A percentile compares a stretch with the other conserved stretches of the same genome.
Conservation (phyloP, 2,888 invertebrate genomes). For the Parnassius apollo region DNA sequence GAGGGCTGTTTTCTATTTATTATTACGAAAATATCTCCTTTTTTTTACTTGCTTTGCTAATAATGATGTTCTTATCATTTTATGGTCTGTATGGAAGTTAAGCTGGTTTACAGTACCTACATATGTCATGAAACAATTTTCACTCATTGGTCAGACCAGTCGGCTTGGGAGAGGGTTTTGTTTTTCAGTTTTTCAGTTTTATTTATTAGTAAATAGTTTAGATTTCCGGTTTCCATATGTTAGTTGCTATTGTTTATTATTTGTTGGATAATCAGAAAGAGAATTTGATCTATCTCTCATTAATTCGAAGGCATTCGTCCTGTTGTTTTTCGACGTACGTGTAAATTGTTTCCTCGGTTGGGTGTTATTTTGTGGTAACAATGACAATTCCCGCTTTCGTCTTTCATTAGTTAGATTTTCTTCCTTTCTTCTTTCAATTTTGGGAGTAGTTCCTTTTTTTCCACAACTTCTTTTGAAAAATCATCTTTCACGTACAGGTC, state of each 20-base stretch:
- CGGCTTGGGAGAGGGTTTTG: slow-evolving; percentile 27
- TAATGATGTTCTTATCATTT: no score
- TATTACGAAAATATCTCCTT: no score
- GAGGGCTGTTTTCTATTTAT: no score
- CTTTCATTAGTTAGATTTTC: slow-evolving; percentile 12
- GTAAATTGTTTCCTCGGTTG: slow-evolving; percentile 17
- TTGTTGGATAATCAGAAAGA: slow-evolving; percentile 11
- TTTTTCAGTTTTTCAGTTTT: slow-evolving; percentile 14
- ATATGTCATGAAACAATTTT: no score
- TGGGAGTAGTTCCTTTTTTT: slow-evolving; percentile 26
- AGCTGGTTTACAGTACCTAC: no score
- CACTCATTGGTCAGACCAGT: slow-evolving; percentile 15
- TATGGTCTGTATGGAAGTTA: no score
- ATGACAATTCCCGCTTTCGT: slow-evolving; percentile 16
- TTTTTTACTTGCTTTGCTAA: no score
- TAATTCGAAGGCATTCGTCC: slow-evolving; percentile 18
- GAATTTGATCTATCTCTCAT: slow-evolving; percentile 20
- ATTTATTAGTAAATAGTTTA: slow-evolving; percentile 4
- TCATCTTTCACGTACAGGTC: slow-evolving; percentile 12
- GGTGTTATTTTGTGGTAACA: slow-evolving; percentile 5
- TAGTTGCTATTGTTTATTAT: slow-evolving; percentile 24
- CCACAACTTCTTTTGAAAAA: slow-evolving; percentile 26
- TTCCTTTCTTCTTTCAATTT: slow-evolving; percentile 25
- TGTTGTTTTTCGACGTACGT: slow-evolving; percentile 11
- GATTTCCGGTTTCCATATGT: slow-evolving; percentile 17